phyloP scores from a whole-genome alignment of 2,888 invertebrate species.

The Drosophila tripunctata region DNA sequence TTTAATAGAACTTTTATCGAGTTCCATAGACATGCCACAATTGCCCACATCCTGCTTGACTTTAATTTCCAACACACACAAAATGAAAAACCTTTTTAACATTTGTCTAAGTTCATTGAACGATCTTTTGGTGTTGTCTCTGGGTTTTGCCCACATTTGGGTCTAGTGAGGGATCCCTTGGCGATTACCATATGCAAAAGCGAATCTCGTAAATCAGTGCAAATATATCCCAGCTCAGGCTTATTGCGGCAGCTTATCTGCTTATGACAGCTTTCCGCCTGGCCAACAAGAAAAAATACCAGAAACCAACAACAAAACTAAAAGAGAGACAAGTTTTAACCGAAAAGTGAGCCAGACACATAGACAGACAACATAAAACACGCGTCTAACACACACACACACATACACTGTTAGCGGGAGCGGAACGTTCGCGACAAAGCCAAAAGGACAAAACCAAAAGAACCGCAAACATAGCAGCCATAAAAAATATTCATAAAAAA shows the following conservation, averaged over 20 bases:
- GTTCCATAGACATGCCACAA: neutral
- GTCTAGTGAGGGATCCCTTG: constrained; percentile 46
- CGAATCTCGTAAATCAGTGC: constrained; percentile 79
- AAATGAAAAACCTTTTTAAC: neutral
- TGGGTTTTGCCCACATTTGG: neutral
- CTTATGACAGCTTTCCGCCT: constrained; percentile 84
- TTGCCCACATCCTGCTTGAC: neutral
- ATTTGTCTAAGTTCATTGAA: constrained; percentile 63
- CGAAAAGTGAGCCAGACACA: constrained; percentile 46
- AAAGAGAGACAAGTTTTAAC: constrained; percentile 37
- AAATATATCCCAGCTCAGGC: constrained; percentile 78
- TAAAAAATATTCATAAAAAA: constrained; percentile 43
- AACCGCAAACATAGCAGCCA: constrained; percentile 55
- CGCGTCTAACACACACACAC: constrained; percentile 64
- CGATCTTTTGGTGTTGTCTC: constrained; percentile 29
- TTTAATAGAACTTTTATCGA: constrained; percentile 1
- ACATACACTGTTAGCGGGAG: constrained; percentile 37
- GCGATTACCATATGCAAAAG: constrained; percentile 79
- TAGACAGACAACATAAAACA: constrained; percentile 74
- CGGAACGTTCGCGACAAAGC: constrained; percentile 54
- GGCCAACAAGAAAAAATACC: constrained; percentile 21
- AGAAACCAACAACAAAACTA: constrained; percentile 3
- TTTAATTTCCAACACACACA: no score
- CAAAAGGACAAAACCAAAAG: constrained; percentile 64
- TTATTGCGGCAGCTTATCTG: constrained; percentile 84